These are phyloP conservation scores for Mesochorus sp. DNA, from an alignment of 2,888 invertebrate species.

Conservation along the genomic window DNA sequence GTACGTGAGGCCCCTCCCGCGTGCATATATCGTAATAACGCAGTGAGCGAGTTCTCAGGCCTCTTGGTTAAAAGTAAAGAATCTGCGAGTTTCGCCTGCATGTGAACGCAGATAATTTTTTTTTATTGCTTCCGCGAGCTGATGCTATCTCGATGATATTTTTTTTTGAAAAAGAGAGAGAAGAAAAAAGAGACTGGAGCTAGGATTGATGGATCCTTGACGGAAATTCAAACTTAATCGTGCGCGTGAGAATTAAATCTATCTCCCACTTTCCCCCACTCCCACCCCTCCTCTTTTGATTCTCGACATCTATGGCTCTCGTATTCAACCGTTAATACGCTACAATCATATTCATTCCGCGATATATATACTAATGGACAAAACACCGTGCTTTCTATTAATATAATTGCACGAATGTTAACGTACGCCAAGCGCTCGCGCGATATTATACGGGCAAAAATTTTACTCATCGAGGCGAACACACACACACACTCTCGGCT, in stretches of 20 bases:
- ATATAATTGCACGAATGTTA: not conserved
- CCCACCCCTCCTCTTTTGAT: no score
- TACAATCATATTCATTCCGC: constrained; percentile 1
- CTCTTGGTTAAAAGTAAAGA: constrained; percentile 4
- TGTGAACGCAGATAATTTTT: no score
- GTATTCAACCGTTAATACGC: constrained; percentile 14
- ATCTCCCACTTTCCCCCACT: not conserved
- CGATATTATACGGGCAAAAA: no score
- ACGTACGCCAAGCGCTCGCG: not conserved
- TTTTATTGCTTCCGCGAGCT: no score
- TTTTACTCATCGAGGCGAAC: no score
- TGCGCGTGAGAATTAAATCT: not conserved
- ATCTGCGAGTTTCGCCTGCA: not conserved
- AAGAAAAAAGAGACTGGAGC: no score
- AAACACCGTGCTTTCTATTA: constrained; percentile 24
- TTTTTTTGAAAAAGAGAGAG: not conserved
- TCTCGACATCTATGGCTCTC: not conserved
- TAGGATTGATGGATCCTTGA: no score
- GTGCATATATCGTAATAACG: constrained; percentile 53
- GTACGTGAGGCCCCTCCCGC: constrained; percentile 24
- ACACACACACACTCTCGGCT: no score
- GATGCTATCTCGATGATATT: not conserved
- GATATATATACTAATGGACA: constrained; percentile 25
- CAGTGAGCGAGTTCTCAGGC: constrained; percentile 61
- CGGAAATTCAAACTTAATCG: no score